Percentiles rank a stretch among this genome's conserved stretches.
phyloP scores from a whole-genome alignment of 2,113 vertebrate genomes.

The Leptodactylus fuscus region DNA sequence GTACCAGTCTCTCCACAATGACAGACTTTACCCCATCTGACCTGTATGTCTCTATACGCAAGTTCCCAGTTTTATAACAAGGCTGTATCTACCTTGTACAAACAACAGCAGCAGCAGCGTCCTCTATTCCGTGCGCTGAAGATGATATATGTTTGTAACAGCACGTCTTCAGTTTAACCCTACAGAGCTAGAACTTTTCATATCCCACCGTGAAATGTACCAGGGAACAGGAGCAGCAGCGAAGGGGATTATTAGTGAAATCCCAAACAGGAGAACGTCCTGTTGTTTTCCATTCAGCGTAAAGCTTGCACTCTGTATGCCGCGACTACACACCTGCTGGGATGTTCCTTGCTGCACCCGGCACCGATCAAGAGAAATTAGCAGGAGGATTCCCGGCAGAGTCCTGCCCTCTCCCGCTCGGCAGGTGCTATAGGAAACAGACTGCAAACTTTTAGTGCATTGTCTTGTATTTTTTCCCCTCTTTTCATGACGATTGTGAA shows the following conservation, averaged over 20 bases:
- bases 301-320: background rate
- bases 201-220: conserved; percentile 17
- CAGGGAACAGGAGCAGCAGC: conserved; percentile 20
- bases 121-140: too few species aligned
- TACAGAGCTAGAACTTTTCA: background rate
- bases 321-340: background rate
- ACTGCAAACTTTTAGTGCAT: conserved; percentile 4
- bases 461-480: background rate
- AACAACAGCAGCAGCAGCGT: too few species aligned
- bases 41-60: too few species aligned
- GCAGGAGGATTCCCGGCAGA: background rate
- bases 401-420: background rate
- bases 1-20: too few species aligned
- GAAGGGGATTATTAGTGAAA: conserved; percentile 41
- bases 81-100: background rate
- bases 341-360: background rate
- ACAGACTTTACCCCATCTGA: too few species aligned
- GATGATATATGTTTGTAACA: background rate
- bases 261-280: conserved; percentile 22
- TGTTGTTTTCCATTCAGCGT: conserved; percentile 6
- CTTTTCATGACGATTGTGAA: background rate
- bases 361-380: conserved; percentile 4
- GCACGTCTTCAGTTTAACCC: background rate
- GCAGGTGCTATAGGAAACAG: background rate
- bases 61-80: background rate